Evolutionary conservation across 1,140 invertebrate species (phyloP).

Genomic region (Zaprionus davidi): DNA sequence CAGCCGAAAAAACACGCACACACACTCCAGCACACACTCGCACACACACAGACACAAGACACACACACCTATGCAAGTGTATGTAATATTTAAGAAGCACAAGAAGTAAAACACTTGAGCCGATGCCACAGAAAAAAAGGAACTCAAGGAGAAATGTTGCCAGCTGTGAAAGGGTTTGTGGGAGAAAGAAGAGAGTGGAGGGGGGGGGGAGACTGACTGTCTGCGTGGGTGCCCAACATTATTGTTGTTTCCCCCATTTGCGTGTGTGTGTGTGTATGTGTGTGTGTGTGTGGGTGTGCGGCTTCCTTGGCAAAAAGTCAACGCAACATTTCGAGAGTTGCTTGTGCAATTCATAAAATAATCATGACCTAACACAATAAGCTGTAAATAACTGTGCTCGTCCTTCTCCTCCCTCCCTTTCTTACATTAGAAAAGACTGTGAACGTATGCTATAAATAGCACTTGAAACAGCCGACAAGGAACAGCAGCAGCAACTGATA

Average conservation of each 20-base stretch:
- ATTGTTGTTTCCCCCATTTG: constrained; percentile 5
- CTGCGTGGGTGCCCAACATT: constrained; percentile 37
- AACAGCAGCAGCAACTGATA: neutral
- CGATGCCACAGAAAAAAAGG: constrained; percentile 17
- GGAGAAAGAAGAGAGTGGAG: neutral
- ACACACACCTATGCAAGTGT: constrained; percentile 4
- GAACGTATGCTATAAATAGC: constrained; percentile 20
- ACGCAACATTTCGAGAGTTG: constrained; percentile 50
- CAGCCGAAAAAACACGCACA: constrained; percentile 47
- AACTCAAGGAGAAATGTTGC: constrained; percentile 4
- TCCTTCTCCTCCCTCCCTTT: neutral
- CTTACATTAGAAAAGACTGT: neutral
- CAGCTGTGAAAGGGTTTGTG: neutral
- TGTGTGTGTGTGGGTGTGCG: constrained; percentile 17
- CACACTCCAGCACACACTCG: constrained; percentile 15
- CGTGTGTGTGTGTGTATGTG: constrained; percentile 15
- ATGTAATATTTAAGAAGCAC: constrained; percentile 56
- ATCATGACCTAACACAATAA: constrained; percentile 70
- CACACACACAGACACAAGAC: neutral
- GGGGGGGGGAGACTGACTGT: neutral
- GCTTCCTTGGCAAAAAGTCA: constrained; percentile 44
- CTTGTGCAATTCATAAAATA: constrained; percentile 65
- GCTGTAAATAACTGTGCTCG: constrained; percentile 52
- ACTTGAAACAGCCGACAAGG: neutral
- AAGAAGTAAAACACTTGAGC: constrained; percentile 70